Base-by-base conservation (phyloP, 1,140 invertebrate genomes). In the Papilio xuthus region DNA sequence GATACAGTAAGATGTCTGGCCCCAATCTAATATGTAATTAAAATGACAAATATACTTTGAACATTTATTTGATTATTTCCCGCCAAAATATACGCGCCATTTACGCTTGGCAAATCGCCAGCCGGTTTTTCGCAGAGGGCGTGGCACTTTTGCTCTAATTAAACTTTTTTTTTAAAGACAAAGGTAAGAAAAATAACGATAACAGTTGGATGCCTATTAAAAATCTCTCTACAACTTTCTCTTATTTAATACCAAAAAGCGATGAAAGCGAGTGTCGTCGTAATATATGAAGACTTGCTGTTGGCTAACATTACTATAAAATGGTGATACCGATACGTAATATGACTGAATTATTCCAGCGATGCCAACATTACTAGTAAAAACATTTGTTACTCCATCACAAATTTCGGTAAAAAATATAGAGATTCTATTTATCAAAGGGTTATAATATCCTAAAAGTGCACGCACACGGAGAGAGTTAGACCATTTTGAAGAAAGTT, bases 71-170 rank as follows among this genome's bases (percentile, higher is more conserved):
- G 20, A 74, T 44, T 53, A 28, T 28, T 53, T 74, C 12, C 44
- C 20, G 18, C 41, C 70, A 10, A 26, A 44, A 44, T 18, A 26
- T 74, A 74, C 72, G 72, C 47, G 72, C 26, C 20, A 10, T 9
- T 74, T 73, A 73, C n/a, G 41, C 20, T 74, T 74, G 72, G 72
- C 44, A 2, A 32, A 53, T 26, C 15, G 72, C 72, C 72, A 74
- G 47, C 15, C 12, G 44, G 44, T 4, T 10, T 18, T 28, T 50
- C 72, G 6, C n/a, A 74, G 72, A 74, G 72, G 72, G 72, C 72
- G 47, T 72, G 70, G 70, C 70, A 72, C 72, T 41, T 50, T 53
- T 74, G 72, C 72, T 74, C 72, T 53, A 74, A 4, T 74, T 74
- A 50, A 60, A n/a, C 4, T 41, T 44, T 53, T 53, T 53, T 60